Conservation (phyloP, 1,140 invertebrate species). For the Euglossa dilemma region DNA sequence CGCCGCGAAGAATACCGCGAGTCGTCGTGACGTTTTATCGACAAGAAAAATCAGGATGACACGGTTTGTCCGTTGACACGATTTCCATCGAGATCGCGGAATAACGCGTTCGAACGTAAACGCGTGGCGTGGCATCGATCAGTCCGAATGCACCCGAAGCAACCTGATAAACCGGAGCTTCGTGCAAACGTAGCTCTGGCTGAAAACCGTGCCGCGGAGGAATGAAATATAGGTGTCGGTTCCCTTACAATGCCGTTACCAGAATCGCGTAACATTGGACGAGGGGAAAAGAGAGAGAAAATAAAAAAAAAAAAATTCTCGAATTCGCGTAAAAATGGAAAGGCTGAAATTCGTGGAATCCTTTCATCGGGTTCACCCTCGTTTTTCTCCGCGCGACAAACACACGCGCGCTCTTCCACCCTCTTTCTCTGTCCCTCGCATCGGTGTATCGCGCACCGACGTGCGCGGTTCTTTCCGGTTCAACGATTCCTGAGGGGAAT, state of each 20-base stretch:
- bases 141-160: conserved; percentile 3
- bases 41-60: background rate
- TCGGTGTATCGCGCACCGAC: background rate
- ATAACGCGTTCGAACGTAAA: background rate
- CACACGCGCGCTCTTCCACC: background rate
- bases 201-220: background rate
- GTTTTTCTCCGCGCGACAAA: conserved; percentile 41
- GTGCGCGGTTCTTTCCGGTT: conserved; percentile 36
- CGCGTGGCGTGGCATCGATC: background rate
- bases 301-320: conserved; percentile 34
- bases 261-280: background rate
- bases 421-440: background rate
- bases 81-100: background rate
- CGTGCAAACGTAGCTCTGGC: background rate
- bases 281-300: too few relatives aligned
- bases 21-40: background rate
- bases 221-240: conserved; percentile 31
- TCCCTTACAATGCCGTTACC: background rate
- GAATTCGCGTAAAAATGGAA: conserved; percentile 22
- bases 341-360: conserved; percentile 30
- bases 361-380: conserved; percentile 43
- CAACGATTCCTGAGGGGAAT: conserved; percentile 45
- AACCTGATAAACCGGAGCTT: background rate
- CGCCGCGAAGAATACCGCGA: too few relatives aligned
- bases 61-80: background rate